Conservation (phyloP, 92 coral and sea anemone genomes). For the Umimayanthus chanpuru region DNA sequence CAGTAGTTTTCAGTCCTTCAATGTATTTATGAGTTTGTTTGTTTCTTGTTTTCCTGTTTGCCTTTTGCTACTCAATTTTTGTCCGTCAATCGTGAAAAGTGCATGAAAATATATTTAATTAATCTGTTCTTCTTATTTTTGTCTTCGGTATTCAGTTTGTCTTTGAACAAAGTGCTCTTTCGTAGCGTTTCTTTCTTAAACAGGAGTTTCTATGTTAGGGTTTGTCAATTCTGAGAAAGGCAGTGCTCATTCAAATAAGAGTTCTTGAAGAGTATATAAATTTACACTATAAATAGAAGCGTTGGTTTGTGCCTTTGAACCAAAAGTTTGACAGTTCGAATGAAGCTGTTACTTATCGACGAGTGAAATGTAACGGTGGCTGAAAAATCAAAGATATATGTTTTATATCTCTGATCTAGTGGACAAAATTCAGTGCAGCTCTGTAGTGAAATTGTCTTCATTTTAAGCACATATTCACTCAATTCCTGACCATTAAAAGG, state of each 20-base stretch:
- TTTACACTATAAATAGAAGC: neutral
- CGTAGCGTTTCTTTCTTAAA: neutral
- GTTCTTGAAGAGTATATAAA: neutral
- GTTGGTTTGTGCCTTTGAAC: too few species aligned
- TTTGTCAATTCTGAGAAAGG: neutral
- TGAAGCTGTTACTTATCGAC: neutral
- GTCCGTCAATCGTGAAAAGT: neutral
- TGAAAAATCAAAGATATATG: neutral
- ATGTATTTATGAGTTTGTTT: too few species aligned
- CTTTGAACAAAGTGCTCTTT: neutral
- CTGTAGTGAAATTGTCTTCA: too few species aligned
- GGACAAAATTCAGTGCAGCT: too few species aligned
- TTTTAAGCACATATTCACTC: too few species aligned
- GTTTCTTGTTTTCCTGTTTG: neutral
- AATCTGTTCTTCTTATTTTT: too few species aligned
- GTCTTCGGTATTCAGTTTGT: too few species aligned
- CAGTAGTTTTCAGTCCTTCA: neutral
- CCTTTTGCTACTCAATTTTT: neutral
- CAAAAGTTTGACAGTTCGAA: too few species aligned
- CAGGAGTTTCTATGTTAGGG: neutral
- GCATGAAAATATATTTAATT: neutral
- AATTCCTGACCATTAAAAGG: too few species aligned
- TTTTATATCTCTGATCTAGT: too few species aligned
- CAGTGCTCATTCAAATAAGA: neutral
- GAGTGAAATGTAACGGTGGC: too few species aligned